Evolutionary conservation across 2,113 vertebrate genomes (phyloP).

Genomic region (Accipiter cooperii): DNA sequence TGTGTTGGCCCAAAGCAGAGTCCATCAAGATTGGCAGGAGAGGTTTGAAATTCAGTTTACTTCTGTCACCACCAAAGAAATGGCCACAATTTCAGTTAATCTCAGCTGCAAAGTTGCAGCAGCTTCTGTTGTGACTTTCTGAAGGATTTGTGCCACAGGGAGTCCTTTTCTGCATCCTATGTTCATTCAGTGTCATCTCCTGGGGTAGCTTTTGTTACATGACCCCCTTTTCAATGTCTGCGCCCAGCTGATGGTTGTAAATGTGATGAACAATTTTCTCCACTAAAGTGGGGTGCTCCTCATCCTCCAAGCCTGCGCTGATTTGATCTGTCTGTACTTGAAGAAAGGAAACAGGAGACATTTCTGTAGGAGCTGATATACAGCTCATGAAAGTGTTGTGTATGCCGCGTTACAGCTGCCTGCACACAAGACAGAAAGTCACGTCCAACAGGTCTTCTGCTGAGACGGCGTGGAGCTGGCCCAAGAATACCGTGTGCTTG

Average conservation of each 20-base stretch:
- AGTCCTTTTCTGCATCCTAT: background rate
- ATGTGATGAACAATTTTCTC: background rate
- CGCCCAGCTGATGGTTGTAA: background rate
- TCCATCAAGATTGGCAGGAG: background rate
- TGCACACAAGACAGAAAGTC: background rate
- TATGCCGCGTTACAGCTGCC: accelerated
- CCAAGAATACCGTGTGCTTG: background rate
- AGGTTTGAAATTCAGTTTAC: background rate
- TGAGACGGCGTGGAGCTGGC: background rate
- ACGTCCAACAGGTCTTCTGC: background rate
- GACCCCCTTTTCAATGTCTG: background rate
- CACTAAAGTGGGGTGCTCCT: background rate
- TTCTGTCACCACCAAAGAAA: background rate
- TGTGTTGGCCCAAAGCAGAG: background rate
- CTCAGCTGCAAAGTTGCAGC: background rate
- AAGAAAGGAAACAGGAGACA: background rate
- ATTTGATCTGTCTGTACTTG: background rate
- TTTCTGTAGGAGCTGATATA: background rate
- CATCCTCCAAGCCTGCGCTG: background rate
- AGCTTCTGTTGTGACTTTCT: background rate
- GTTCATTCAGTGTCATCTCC: background rate
- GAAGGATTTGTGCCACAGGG: background rate
- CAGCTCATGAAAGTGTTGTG: background rate
- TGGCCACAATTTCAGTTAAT: background rate
- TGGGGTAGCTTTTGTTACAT: background rate